phyloP scores from a whole-genome alignment of 1,140 invertebrate species.

The Subanguina moxae region DNA sequence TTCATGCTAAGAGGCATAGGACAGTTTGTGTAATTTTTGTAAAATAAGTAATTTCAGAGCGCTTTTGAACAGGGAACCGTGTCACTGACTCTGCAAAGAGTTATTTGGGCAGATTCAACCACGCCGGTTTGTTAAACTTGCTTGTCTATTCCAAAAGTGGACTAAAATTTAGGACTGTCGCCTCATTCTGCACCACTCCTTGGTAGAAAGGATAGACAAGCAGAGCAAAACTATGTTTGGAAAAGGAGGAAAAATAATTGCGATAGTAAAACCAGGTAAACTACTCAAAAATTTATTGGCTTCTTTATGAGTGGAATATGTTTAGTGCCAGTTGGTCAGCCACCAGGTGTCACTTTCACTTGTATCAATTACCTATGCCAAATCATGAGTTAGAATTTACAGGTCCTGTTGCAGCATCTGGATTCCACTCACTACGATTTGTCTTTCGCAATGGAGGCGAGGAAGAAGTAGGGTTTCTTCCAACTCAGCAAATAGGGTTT shows the following conservation, averaged over 20 bases:
- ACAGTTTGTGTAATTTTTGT: slow-evolving; percentile 10
- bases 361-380: too few relatives aligned
- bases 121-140: slow-evolving; percentile 45
- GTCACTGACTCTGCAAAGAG: slow-evolving; percentile 54
- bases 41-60: slow-evolving; percentile 24
- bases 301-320: too few relatives aligned
- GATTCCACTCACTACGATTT: slow-evolving; percentile 43
- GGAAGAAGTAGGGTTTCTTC: slow-evolving; percentile 55
- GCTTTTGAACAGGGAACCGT: slow-evolving; percentile 58
- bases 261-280: slow-evolving; percentile 69
- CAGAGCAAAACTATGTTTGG: slow-evolving; percentile 59
- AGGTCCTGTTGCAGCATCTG: slow-evolving; percentile 44
- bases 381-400: too few relatives aligned
- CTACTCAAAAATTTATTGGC: too few relatives aligned
- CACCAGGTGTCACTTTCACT: neutral
- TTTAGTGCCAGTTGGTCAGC: slow-evolving; percentile 34
- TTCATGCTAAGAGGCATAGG: too few relatives aligned
- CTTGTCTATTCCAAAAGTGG: neutral
- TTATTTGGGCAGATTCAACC: slow-evolving; percentile 57
- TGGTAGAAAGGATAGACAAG: slow-evolving; percentile 53
- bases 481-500: too few relatives aligned
- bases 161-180: neutral
- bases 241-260: slow-evolving; percentile 68
- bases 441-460: slow-evolving; percentile 55
- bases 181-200: slow-evolving; percentile 51